These are phyloP conservation scores for Agrypnus murinus DNA, from an alignment of 2,888 invertebrate genomes.

Conservation along the genomic window DNA sequence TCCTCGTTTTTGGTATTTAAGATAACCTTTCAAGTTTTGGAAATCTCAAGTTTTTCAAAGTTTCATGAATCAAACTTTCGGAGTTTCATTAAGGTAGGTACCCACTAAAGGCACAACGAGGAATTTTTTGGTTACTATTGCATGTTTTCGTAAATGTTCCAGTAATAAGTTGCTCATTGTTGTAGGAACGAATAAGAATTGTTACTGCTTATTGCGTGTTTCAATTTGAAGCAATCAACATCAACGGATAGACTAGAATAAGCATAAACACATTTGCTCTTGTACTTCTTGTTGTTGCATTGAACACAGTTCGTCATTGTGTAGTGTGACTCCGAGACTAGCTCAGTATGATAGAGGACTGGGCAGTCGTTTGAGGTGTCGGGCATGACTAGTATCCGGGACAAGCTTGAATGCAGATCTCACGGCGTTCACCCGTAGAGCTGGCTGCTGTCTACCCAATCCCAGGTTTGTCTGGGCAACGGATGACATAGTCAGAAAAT, in stretches of 20 bases:
- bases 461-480: too few relatives aligned
- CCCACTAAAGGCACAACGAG: not conserved
- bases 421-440: too few relatives aligned
- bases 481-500: too few relatives aligned
- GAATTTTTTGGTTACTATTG: not conserved
- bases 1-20: too few relatives aligned
- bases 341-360: too few relatives aligned
- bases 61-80: too few relatives aligned
- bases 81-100: too few relatives aligned
- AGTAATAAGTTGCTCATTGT: too few relatives aligned
- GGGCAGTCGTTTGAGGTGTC: too few relatives aligned
- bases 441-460: too few relatives aligned
- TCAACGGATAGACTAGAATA: slow-evolving; percentile 1
- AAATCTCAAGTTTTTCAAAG: too few relatives aligned
- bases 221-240: not conserved
- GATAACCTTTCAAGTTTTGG: too few relatives aligned
- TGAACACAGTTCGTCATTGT: not conserved
- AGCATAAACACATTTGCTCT: not conserved
- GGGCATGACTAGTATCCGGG: not conserved
- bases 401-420: not conserved
- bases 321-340: not conserved
- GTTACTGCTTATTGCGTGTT: not conserved
- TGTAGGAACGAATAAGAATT: not conserved
- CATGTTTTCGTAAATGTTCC: not conserved
- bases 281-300: not conserved